Percentiles rank a stretch among this genome's conserved stretches.
phyloP scores from a whole-genome alignment of 2,113 vertebrate genomes.

The Lipotes vexillifer region DNA sequence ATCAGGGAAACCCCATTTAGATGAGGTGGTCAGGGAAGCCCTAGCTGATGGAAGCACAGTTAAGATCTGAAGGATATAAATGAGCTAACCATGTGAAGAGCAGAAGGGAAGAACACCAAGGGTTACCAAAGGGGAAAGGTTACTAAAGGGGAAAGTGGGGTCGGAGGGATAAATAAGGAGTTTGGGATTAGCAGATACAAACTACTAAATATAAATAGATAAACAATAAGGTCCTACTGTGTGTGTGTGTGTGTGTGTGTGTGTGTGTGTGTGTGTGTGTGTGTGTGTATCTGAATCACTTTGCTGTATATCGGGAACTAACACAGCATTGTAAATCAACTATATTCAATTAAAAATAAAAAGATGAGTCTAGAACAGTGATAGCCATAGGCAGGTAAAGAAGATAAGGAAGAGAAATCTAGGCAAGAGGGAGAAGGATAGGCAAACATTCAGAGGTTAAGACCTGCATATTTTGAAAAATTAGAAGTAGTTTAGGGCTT shows the following conservation, averaged over 20 bases:
- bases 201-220: background rate
- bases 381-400: background rate
- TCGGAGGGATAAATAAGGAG: background rate
- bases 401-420: background rate
- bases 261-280: background rate
- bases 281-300: background rate
- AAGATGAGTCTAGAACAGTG: background rate
- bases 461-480: background rate
- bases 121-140: background rate
- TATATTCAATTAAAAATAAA: background rate
- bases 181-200: background rate
- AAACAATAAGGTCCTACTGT: background rate
- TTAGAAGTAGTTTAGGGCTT: background rate
- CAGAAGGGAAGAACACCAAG: background rate
- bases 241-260: background rate
- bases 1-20: background rate
- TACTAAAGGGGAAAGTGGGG: background rate
- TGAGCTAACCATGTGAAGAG: background rate
- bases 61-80: background rate
- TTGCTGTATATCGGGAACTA: background rate
- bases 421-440: background rate
- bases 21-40: background rate
- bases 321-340: background rate
- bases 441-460: background rate
- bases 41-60: background rate